Conservation (phyloP, 2,797 vertebrate species). For the Neosalanx taihuensis region DNA sequence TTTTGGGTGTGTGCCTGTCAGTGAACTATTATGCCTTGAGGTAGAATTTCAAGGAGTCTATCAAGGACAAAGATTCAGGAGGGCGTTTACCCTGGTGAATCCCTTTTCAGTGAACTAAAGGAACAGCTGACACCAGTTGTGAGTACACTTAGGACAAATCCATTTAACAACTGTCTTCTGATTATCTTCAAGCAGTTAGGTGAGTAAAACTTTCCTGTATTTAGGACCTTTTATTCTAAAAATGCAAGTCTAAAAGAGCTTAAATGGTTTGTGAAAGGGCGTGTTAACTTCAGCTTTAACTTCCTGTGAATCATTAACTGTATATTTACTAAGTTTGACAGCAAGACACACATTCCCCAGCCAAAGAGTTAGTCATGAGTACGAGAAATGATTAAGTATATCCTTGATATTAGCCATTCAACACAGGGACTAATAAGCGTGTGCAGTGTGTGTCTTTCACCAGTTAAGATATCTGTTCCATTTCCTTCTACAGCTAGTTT, state of each 20-base stretch:
- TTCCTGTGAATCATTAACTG: slow-evolving; percentile 3
- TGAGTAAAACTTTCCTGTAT: too few species aligned
- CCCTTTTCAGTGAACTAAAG: neutral
- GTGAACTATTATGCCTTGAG: slow-evolving; percentile 1
- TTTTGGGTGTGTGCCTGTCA: slow-evolving; percentile 8
- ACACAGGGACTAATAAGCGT: neutral
- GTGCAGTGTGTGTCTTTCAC: neutral
- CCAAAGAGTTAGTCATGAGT: neutral
- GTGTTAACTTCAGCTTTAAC: neutral
- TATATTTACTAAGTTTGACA: neutral
- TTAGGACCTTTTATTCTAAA: too few species aligned
- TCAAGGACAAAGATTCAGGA: neutral
- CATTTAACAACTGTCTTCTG: too few species aligned
- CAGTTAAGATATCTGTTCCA: neutral
- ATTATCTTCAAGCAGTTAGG: too few species aligned
- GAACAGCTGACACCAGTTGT: neutral
- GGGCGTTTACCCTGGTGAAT: neutral
- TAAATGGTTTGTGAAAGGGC: too few species aligned
- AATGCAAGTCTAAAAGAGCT: too few species aligned
- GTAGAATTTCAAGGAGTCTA: neutral
- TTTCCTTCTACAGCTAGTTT: neutral
- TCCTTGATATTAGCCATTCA: neutral
- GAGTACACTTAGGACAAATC: neutral
- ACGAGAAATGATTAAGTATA: neutral
- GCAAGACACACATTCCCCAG: neutral